Conservation (phyloP, 2,888 invertebrate genomes). For the Adelognathus sp. region DNA sequence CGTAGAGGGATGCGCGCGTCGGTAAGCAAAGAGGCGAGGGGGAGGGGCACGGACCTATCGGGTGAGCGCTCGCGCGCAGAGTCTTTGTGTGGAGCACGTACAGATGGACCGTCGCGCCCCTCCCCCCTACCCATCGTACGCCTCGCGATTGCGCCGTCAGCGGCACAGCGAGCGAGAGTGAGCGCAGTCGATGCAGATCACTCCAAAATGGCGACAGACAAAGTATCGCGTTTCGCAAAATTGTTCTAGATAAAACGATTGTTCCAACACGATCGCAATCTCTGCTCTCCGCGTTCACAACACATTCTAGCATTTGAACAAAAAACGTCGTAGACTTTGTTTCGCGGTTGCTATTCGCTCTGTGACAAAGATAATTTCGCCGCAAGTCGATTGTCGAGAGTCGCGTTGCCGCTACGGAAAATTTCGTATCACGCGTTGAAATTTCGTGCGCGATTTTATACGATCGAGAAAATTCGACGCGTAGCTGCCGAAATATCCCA, state of each 20-base stretch:
- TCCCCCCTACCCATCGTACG: too few species aligned
- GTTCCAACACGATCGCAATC: conserved; percentile 1
- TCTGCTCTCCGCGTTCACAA: too few species aligned
- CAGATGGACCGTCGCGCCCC: too few species aligned
- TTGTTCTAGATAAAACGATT: conserved; percentile 40
- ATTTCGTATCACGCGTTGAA: not conserved
- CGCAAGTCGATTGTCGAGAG: not conserved
- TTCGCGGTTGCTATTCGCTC: not conserved
- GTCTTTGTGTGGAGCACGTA: too few species aligned
- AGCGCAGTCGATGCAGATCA: conserved; percentile 15
- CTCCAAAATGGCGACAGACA: conserved; percentile 55
- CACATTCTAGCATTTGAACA: too few species aligned
- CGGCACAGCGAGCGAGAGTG: too few species aligned
- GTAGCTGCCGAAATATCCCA: not conserved
- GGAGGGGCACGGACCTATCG: not conserved
- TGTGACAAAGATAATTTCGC: not conserved
- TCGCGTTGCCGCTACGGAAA: not conserved
- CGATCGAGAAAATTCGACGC: not conserved
- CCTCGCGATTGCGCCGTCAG: too few species aligned
- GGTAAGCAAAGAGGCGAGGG: not conserved
- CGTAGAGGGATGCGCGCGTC: not conserved
- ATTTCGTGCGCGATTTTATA: not conserved
- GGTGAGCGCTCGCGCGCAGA: not conserved
- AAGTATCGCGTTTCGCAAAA: conserved; percentile 42
- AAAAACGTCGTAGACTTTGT: too few species aligned